phyloP scores from a whole-genome alignment of 2,797 vertebrate genomes.

The Heterohyrax brucei region DNA sequence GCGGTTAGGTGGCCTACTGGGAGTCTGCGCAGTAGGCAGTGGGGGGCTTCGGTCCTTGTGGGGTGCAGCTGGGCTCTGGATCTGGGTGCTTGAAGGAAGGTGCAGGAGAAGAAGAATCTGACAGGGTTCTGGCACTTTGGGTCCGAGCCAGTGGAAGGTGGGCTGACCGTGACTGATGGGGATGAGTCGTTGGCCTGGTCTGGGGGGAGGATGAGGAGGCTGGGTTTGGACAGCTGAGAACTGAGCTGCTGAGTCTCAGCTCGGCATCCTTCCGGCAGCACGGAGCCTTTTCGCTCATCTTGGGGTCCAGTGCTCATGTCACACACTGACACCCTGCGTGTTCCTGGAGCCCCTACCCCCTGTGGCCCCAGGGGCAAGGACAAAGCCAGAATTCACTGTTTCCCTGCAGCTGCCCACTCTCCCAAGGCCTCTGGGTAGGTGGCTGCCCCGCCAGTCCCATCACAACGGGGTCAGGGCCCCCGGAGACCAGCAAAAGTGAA shows the following conservation, averaged over 20 bases:
- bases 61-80: too few relatives aligned
- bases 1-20: background rate
- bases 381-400: background rate
- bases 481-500: slow-evolving; percentile 73
- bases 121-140: background rate
- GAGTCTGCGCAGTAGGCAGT: accelerated
- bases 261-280: accelerated
- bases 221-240: background rate
- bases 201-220: accelerated
- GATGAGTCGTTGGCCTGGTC: background rate
- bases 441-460: background rate
- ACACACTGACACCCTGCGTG: background rate
- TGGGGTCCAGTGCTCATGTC: background rate
- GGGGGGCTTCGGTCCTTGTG: background rate
- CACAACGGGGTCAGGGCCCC: background rate
- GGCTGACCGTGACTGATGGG: background rate
- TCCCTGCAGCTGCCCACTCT: background rate
- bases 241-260: background rate
- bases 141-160: background rate
- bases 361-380: background rate
- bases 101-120: background rate
- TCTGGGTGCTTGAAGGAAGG: accelerated
- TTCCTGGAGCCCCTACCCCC: background rate
- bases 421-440: slow-evolving; percentile 62
- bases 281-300: accelerated